Conservation (phyloP, 2,797 vertebrate species). For the Ctenosaura bakeri region DNA sequence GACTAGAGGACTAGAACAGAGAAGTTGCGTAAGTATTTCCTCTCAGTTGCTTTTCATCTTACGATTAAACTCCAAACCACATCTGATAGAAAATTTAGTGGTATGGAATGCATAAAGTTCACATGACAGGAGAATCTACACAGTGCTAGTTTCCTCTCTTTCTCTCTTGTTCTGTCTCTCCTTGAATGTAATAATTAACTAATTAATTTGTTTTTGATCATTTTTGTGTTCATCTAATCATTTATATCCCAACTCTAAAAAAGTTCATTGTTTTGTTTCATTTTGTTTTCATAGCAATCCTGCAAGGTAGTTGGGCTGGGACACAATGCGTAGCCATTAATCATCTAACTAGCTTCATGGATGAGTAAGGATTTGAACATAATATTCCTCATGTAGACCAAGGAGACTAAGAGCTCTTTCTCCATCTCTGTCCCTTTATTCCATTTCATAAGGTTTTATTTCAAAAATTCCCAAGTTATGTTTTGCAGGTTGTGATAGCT, state of each 20-base stretch:
- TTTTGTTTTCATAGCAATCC: neutral
- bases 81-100: neutral
- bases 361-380: no score
- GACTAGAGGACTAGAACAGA: neutral
- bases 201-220: no score
- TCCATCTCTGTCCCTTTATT: no score
- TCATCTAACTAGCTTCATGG: neutral
- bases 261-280: neutral
- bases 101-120: neutral
- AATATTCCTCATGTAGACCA: no score
- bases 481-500: no score
- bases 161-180: no score
- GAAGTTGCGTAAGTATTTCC: neutral
- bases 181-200: no score
- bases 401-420: no score
- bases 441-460: no score
- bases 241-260: no score
- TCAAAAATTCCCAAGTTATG: no score
- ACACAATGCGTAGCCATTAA: neutral
- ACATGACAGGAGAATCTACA: neutral
- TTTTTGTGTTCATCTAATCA: no score
- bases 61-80: neutral
- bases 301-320: neutral
- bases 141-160: neutral
- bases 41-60: neutral